Evolutionary conservation across 1,140 invertebrate species (phyloP).

Genomic region (Bactericera cockerelli): DNA sequence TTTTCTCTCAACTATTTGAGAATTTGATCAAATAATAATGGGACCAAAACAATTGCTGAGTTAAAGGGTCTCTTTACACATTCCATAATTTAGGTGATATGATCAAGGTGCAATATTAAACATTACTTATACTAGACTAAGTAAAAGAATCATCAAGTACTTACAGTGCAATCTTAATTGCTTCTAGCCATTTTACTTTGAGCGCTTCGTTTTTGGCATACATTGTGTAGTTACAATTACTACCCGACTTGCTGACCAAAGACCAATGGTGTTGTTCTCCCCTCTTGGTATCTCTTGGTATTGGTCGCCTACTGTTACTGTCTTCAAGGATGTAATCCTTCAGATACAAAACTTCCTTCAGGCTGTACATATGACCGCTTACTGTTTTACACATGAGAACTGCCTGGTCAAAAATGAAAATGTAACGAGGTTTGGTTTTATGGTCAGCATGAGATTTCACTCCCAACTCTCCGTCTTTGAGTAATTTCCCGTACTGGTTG

Average conservation of each 20-base stretch:
- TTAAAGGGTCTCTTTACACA: no score
- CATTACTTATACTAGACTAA: no score
- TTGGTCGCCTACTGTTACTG: slow-evolving; percentile 38
- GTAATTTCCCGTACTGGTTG: slow-evolving; percentile 74
- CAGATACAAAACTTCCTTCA: slow-evolving; percentile 68
- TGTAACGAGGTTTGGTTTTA: slow-evolving; percentile 67
- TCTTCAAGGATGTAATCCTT: slow-evolving; percentile 79
- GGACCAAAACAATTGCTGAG: no score
- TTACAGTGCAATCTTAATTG: slow-evolving; percentile 80
- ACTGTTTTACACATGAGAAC: slow-evolving; percentile 78
- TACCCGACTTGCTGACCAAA: slow-evolving; percentile 64
- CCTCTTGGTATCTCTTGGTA: slow-evolving; percentile 55
- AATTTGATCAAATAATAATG: no score
- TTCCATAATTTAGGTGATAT: no score
- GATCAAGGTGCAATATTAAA: no score
- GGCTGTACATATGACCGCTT: slow-evolving; percentile 82
- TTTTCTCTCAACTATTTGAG: no score
- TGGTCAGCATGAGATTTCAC: slow-evolving; percentile 82
- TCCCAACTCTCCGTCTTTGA: slow-evolving; percentile 85
- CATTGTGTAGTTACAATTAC: slow-evolving; percentile 65
- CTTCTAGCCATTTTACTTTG: slow-evolving; percentile 80
- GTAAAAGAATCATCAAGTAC: slow-evolving; percentile 31
- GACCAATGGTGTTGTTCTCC: slow-evolving; percentile 67
- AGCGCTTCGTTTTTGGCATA: slow-evolving; percentile 77
- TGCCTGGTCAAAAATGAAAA: slow-evolving; percentile 94